Evolutionary conservation across 2,888 invertebrate genomes (phyloP).

Genomic region (Agonopterix subpropinquella): DNA sequence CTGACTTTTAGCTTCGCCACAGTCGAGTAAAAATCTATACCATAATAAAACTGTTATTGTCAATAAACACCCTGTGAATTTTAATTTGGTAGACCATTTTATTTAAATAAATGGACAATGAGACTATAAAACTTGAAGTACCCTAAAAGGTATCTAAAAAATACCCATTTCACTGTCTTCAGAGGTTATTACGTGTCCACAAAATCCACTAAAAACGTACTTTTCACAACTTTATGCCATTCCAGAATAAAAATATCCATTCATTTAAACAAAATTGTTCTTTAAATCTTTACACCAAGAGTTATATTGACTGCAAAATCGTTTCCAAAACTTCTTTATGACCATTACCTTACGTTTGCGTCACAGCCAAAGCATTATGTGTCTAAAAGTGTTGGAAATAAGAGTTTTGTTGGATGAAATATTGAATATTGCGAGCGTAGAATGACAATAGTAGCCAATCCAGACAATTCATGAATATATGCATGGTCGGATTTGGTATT

Average conservation of each 20-base stretch:
- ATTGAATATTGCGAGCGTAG: slow-evolving; percentile 4
- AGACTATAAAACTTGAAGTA: not conserved
- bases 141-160: slow-evolving; percentile 9
- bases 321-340: slow-evolving; percentile 18
- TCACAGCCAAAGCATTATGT: not conserved
- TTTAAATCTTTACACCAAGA: slow-evolving; percentile 10
- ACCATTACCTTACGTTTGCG: slow-evolving; percentile 9
- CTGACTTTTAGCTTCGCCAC: no score
- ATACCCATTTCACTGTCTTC: slow-evolving; percentile 11
- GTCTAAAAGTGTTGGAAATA: not conserved
- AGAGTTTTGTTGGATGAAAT: not conserved
- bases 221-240: not conserved
- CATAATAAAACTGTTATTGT: no score
- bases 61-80: no score
- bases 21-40: no score
- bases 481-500: slow-evolving; percentile 19
- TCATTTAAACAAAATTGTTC: slow-evolving; percentile 3
- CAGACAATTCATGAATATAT: slow-evolving; percentile 24
- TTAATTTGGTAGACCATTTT: no score
- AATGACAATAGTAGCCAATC: slow-evolving; percentile 22
- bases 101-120: no score
- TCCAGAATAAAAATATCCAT: not conserved
- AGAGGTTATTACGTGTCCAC: slow-evolving; percentile 9
- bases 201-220: no score
- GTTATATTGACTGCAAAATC: slow-evolving; percentile 12